Percentiles rank a stretch among this genome's conserved stretches.
phyloP scores from a whole-genome alignment of 2,113 vertebrate species.

The Chascanopsetta lugubris region DNA sequence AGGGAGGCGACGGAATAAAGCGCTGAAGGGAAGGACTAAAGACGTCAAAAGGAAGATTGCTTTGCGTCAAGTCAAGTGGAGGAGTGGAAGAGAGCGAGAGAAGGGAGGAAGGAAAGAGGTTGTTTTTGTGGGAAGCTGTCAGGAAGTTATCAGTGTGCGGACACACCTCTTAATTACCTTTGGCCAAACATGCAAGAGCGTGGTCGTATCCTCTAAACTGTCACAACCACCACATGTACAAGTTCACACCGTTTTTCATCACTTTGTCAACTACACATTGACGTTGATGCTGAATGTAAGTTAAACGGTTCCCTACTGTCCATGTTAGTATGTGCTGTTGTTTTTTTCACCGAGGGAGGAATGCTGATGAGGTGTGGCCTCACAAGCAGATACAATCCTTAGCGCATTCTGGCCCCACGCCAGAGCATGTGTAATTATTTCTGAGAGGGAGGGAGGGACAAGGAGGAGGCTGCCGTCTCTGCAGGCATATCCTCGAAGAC shows the following conservation, averaged over 20 bases:
- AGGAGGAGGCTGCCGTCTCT: slow-evolving; percentile 31
- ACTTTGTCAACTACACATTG: no score
- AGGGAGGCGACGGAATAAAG: not conserved
- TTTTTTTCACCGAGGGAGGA: slow-evolving; percentile 68
- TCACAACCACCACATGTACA: no score
- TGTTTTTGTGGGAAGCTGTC: slow-evolving; percentile 67
- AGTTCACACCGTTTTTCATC: no score
- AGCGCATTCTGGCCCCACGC: slow-evolving; percentile 50
- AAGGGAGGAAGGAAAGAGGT: not conserved
- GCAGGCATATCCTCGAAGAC: slow-evolving; percentile 30
- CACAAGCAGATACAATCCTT: slow-evolving; percentile 67
- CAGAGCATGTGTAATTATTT: slow-evolving; percentile 66
- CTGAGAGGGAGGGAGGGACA: slow-evolving; percentile 37
- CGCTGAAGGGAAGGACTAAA: slow-evolving; percentile 5
- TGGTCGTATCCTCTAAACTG: slow-evolving; percentile 10
- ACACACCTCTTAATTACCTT: slow-evolving; percentile 73
- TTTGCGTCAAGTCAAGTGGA: not conserved
- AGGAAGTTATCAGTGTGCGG: slow-evolving; percentile 72
- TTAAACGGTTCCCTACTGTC: slow-evolving; percentile 7
- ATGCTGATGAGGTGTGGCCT: slow-evolving; percentile 64
- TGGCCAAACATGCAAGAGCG: slow-evolving; percentile 39
- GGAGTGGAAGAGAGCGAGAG: not conserved
- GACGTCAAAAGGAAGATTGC: slow-evolving; percentile 15
- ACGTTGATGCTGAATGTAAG: slow-evolving; percentile 17
- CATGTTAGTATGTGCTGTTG: slow-evolving; percentile 20